Conservation (phyloP, 1,140 invertebrate species). For the Bombus waltoni region DNA sequence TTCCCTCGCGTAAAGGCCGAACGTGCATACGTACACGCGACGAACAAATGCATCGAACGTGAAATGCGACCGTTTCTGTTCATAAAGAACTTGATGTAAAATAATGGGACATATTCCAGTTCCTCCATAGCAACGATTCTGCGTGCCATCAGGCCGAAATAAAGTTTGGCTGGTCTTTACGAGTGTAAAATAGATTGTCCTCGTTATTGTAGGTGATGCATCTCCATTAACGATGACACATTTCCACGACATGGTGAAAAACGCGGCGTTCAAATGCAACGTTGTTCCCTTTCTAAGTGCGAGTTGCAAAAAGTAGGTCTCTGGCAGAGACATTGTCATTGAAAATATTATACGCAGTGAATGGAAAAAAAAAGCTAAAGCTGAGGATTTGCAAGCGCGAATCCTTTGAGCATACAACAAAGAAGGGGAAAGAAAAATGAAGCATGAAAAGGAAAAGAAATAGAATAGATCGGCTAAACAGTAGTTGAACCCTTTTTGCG, state of each 20-base stretch:
- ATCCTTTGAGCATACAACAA: constrained; percentile 46
- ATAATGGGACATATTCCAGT: constrained; percentile 21
- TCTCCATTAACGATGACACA: constrained; percentile 73
- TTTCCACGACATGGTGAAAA: constrained; percentile 67
- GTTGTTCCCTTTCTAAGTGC: constrained; percentile 54
- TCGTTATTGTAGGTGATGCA: constrained; percentile 74
- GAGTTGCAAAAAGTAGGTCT: constrained; percentile 65
- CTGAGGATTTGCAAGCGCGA: constrained; percentile 48
- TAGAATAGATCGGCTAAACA: constrained; percentile 36
- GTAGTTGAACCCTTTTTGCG: neutral
- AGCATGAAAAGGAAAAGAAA: constrained; percentile 26
- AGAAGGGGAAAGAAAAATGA: constrained; percentile 44
- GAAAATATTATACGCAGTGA: constrained; percentile 57
- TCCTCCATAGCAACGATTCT: constrained; percentile 19
- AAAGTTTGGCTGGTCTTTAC: constrained; percentile 54
- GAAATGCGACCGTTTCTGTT: neutral
- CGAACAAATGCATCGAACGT: neutral
- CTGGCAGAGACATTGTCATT: constrained; percentile 57
- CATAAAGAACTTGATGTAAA: neutral
- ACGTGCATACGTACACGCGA: too few species aligned
- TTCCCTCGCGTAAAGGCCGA: too few species aligned
- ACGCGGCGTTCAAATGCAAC: constrained; percentile 58
- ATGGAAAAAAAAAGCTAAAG: constrained; percentile 36
- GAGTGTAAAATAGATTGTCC: constrained; percentile 67
- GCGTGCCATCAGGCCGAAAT: constrained; percentile 46